Base-by-base conservation (phyloP, 2,888 invertebrate species). In the Anthrax anthrax region DNA sequence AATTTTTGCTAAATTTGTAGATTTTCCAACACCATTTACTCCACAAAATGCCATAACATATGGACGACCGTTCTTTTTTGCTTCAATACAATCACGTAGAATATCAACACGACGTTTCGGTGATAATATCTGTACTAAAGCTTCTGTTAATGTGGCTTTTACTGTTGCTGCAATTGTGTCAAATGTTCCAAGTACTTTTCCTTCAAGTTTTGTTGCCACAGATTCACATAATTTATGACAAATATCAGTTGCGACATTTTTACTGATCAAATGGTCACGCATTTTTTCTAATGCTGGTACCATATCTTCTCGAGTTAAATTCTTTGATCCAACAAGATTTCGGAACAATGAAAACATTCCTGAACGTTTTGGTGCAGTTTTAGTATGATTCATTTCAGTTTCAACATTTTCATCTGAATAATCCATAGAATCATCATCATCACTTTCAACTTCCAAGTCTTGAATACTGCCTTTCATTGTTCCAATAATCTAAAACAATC, bases 21-120 rank as follows among this genome's bases (percentile, higher is more conserved):
- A 96, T 62, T 98, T 98, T 44, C 98, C 98, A 0, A 98, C 98
- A 16, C 98, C 98, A 68, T 99, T 98, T 2, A 81, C 98, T 49
- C 98, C 98, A 69, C 98, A 99, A 64, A 99, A 99, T 0, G 91
- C 78, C 74, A 97, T 87, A 10, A 91, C 84, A 63, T 90, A 99
- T 0, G 98, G 96, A n/a, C 82, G 73, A n/a, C 76, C 75, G 54
- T 80, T 75, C 43, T 80, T 76, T 61, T 84, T 83, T 1, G 94
- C 87, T 60, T 97, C 95, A 59, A 94, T 70, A 14, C 95, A 92
- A 67, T 99, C 98, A 37, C 98, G 77, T 38, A 99, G 73, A 58
- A 99, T 94, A 70, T 98, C 96, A 37, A 98, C 85, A 46, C 97
- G 84, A 1, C 95, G 79, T 57, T 86, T 86, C 0, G 98, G 97